phyloP scores from a whole-genome alignment of 2,113 vertebrate species.

The Toxostoma redivivum region DNA sequence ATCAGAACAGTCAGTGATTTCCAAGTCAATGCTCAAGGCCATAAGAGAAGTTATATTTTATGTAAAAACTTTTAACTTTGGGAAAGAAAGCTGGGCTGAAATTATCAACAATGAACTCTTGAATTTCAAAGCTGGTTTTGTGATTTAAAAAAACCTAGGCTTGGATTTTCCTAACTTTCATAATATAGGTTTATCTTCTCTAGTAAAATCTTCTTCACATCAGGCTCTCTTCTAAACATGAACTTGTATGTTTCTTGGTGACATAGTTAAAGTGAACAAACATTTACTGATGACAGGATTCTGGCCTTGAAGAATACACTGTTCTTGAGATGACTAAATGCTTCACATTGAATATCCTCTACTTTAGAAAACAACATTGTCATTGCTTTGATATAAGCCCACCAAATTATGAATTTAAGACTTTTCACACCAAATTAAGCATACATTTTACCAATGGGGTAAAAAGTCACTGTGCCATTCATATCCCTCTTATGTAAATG shows the following conservation, averaged over 20 bases:
- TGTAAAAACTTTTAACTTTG: neutral
- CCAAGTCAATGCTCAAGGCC: neutral
- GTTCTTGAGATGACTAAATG: neutral
- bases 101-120: neutral
- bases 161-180: neutral
- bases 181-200: neutral
- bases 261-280: neutral
- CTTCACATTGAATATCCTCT: neutral
- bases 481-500: neutral
- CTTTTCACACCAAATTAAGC: neutral
- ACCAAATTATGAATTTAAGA: neutral
- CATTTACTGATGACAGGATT: neutral
- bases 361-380: neutral
- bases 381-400: neutral
- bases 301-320: neutral
- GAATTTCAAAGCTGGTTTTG: neutral
- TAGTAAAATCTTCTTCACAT: neutral
- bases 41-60: neutral
- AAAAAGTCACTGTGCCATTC: neutral
- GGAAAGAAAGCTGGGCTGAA: neutral
- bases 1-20: neutral
- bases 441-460: neutral
- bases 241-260: neutral
- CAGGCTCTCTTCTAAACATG: neutral
- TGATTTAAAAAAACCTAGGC: rapidly evolving